phyloP scores from a whole-genome alignment of 2,888 invertebrate species.

The Leptarthrus brevirostris region DNA sequence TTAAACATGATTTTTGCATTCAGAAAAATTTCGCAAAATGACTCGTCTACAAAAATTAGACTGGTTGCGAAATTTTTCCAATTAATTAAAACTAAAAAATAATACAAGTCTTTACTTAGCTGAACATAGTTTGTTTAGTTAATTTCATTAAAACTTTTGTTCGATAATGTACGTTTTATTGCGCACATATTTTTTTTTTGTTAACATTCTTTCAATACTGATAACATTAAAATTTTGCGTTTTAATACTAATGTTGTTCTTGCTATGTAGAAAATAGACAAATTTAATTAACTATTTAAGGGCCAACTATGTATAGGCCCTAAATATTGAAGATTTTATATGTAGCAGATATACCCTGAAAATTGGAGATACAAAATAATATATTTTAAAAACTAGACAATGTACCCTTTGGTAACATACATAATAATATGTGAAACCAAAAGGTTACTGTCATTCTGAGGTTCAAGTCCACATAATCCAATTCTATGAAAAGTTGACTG shows the following conservation, averaged over 20 bases:
- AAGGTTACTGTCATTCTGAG: no score
- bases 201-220: constrained; percentile 11
- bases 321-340: no score
- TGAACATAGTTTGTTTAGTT: not conserved
- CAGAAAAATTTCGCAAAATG: constrained; percentile 42
- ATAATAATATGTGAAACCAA: no score
- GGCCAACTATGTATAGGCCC: no score
- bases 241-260: not conserved
- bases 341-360: no score
- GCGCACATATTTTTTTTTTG: not conserved
- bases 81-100: constrained; percentile 18
- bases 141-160: not conserved
- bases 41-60: constrained; percentile 45
- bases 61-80: constrained; percentile 45
- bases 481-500: no score
- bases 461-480: no score
- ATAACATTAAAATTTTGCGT: not conserved
- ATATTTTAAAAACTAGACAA: no score
- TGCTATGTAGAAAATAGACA: not conserved
- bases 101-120: constrained; percentile 35
- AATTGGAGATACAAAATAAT: no score
- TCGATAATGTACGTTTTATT: constrained; percentile 3
- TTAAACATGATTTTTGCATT: constrained; percentile 27
- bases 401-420: no score
- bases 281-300: no score